Conservation (phyloP, 2,113 vertebrate species). For the Aepyceros melampus region DNA sequence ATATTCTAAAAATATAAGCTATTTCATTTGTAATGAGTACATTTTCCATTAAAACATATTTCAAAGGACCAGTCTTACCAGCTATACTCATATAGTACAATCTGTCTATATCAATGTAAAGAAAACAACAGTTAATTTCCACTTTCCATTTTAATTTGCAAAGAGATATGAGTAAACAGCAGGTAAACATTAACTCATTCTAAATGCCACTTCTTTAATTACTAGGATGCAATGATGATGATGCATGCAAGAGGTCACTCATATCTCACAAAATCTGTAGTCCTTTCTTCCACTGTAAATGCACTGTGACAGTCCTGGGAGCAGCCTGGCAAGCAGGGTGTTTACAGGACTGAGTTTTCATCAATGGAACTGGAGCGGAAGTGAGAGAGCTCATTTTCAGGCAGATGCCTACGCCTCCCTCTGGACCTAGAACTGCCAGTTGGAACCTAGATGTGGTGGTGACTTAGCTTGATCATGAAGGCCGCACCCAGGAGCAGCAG, state of each 20-base stretch:
- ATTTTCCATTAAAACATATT: slow-evolving; percentile 4
- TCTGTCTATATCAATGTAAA: not conserved
- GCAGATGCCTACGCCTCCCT: not conserved
- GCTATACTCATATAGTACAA: not conserved
- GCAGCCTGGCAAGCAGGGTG: not conserved
- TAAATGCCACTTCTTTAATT: not conserved
- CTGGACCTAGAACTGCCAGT: not conserved
- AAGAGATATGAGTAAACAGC: not conserved
- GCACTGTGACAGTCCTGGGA: not conserved
- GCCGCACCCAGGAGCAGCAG: not conserved
- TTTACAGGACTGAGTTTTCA: not conserved
- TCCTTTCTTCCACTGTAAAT: not conserved
- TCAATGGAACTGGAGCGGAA: not conserved
- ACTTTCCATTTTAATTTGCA: slow-evolving; percentile 17
- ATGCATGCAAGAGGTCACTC: not conserved
- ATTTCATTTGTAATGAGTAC: not conserved
- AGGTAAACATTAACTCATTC: not conserved
- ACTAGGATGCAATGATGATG: not conserved
- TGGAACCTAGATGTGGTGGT: not conserved
- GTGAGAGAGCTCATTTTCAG: not conserved
- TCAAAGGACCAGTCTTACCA: not conserved
- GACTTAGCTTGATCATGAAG: not conserved
- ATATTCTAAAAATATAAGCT: not conserved
- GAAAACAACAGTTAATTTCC: not conserved
- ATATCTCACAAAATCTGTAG: not conserved